Percentiles rank a stretch among this genome's conserved stretches.
Evolutionary conservation across 2,888 invertebrate species (phyloP).

Genomic region (Unio delphinus): DNA sequence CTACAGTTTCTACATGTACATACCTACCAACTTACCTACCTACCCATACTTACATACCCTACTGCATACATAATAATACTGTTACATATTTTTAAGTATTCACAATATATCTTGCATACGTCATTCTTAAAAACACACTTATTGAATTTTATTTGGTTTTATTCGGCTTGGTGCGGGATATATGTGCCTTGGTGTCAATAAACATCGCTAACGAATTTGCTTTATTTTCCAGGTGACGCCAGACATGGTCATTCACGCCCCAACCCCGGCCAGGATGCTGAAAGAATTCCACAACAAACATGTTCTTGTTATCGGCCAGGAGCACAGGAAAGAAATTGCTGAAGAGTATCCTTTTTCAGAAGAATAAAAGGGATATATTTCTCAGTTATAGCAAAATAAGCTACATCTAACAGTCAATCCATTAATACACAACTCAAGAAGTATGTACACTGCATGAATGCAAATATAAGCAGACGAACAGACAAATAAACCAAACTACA

Average conservation of each 20-base stretch:
- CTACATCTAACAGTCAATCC: too few species aligned
- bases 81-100: background rate
- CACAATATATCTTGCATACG: background rate
- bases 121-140: background rate
- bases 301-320: slow-evolving; percentile 70
- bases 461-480: too few species aligned
- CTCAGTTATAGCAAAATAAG: too few species aligned
- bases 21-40: background rate
- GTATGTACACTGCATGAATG: too few species aligned
- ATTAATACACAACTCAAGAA: too few species aligned
- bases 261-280: slow-evolving; percentile 67
- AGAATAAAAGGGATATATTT: background rate
- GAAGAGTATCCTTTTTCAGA: slow-evolving; percentile 68
- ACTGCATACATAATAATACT: background rate
- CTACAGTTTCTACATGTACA: background rate
- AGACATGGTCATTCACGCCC: slow-evolving; percentile 69
- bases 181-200: too few species aligned
- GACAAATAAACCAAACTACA: too few species aligned
- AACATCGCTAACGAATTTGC: too few species aligned
- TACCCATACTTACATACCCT: background rate
- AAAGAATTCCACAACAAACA: slow-evolving; percentile 65
- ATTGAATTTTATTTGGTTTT: background rate
- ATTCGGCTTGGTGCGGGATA: background rate
- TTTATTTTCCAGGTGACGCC: slow-evolving; percentile 56
- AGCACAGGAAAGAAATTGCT: slow-evolving; percentile 66